Evolutionary conservation across 2,113 vertebrate genomes (phyloP).

Genomic region (Lepus americanus): DNA sequence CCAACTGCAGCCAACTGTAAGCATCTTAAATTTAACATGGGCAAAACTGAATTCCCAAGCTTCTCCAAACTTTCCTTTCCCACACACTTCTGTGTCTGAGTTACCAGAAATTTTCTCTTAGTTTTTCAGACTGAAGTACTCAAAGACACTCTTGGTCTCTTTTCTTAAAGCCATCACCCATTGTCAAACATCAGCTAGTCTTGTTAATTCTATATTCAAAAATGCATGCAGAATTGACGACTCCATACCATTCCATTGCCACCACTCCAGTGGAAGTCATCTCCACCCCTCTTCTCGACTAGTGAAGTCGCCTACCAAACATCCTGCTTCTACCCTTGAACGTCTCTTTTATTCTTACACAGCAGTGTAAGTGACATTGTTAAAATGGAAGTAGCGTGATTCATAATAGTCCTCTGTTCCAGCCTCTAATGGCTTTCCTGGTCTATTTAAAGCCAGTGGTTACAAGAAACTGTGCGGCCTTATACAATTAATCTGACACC

Average conservation of each 20-base stretch:
- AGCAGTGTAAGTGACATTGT: background rate
- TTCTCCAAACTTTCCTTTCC: background rate
- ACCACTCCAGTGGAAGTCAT: background rate
- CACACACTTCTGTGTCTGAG: background rate
- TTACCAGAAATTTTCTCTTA: background rate
- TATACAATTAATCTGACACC: background rate
- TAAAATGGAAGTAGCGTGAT: background rate
- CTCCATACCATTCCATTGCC: background rate
- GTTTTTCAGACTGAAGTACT: background rate
- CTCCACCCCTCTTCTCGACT: background rate
- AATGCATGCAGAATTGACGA: background rate
- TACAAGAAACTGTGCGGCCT: background rate
- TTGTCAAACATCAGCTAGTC: background rate
- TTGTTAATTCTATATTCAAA: background rate
- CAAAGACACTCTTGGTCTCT: background rate
- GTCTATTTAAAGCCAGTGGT: background rate
- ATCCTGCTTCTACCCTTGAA: background rate
- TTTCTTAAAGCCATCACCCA: background rate
- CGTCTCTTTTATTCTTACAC: background rate
- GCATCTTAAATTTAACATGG: background rate
- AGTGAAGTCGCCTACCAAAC: background rate
- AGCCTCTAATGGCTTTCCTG: background rate
- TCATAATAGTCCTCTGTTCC: background rate
- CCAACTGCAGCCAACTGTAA: background rate
- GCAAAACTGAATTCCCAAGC: background rate